Conservation (phyloP, 2,113 vertebrate species). For the Oxyruncus cristatus region DNA sequence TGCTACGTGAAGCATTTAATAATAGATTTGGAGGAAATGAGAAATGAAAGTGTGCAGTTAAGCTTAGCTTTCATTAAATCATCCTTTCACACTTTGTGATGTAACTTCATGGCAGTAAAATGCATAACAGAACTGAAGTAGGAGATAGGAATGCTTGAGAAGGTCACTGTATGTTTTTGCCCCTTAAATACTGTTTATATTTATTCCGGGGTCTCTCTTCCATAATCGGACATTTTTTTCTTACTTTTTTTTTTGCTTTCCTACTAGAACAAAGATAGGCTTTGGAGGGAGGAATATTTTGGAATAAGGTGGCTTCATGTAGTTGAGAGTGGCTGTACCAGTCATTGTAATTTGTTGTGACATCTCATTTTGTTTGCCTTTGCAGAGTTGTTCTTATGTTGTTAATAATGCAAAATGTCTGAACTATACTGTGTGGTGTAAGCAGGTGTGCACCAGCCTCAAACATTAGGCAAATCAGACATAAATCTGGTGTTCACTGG, state of each 20-base stretch:
- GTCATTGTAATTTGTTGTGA: constrained; percentile 41
- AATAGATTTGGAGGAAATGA: constrained; percentile 9
- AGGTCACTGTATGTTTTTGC: not conserved
- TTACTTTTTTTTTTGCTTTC: not conserved
- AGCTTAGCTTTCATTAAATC: constrained; percentile 30
- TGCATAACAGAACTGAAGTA: not conserved
- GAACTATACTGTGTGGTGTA: not conserved
- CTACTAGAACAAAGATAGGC: not conserved
- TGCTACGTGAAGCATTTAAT: constrained; percentile 26
- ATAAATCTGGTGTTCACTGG: constrained; percentile 30
- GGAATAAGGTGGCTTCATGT: not conserved
- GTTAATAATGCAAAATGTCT: constrained; percentile 62
- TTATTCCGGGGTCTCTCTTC: not conserved
- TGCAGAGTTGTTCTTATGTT: not conserved
- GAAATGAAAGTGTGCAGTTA: constrained; percentile 2
- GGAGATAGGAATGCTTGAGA: not conserved
- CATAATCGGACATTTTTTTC: not conserved
- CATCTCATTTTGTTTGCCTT: constrained; percentile 50
- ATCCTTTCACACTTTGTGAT: not conserved
- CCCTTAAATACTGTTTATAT: not conserved
- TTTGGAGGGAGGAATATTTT: not conserved
- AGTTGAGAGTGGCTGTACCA: not conserved
- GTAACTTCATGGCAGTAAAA: not conserved
- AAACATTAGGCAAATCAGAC: not conserved
- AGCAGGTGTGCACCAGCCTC: constrained; percentile 30